Percentiles rank a stretch among this genome's conserved stretches.
These are phyloP conservation scores for Notothenia coriiceps DNA, from an alignment of 2,113 vertebrate genomes.

Conservation along the genomic window DNA sequence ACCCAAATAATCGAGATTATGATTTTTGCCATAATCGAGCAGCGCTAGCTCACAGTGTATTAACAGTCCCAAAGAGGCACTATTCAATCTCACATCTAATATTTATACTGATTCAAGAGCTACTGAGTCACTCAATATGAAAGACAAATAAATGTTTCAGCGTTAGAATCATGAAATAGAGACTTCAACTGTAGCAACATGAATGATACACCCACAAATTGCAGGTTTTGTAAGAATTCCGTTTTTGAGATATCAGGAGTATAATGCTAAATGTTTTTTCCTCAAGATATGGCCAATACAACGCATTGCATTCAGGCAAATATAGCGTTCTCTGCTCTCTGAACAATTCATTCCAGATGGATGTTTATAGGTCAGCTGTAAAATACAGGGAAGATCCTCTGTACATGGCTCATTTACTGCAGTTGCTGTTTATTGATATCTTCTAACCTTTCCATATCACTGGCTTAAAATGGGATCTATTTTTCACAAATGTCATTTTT, in stretches of 20 bases:
- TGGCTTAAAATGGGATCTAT: background rate
- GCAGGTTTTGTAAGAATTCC: slow-evolving; percentile 1
- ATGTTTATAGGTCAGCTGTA: slow-evolving; percentile 57
- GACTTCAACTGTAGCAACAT: background rate
- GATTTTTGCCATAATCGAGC: too few species aligned
- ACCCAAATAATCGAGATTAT: too few species aligned
- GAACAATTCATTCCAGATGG: slow-evolving; percentile 38
- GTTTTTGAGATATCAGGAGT: background rate
- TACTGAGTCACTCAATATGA: background rate
- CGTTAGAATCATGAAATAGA: slow-evolving; percentile 8
- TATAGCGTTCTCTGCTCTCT: slow-evolving; percentile 27
- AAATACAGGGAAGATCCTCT: slow-evolving; percentile 23
- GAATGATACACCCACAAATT: background rate
- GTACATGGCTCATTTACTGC: slow-evolving; percentile 24
- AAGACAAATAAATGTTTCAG: background rate
- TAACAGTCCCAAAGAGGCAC: background rate
- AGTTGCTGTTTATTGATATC: background rate
- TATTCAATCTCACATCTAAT: background rate
- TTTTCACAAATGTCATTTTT: background rate
- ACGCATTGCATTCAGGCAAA: slow-evolving; percentile 22
- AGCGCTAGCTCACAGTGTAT: background rate
- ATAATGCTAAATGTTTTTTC: background rate
- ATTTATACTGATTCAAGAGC: background rate
- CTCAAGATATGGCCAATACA: slow-evolving; percentile 3
- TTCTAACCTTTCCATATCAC: background rate